phyloP scores from a whole-genome alignment of 2,888 invertebrate genomes.

The Colostygia pectinataria region DNA sequence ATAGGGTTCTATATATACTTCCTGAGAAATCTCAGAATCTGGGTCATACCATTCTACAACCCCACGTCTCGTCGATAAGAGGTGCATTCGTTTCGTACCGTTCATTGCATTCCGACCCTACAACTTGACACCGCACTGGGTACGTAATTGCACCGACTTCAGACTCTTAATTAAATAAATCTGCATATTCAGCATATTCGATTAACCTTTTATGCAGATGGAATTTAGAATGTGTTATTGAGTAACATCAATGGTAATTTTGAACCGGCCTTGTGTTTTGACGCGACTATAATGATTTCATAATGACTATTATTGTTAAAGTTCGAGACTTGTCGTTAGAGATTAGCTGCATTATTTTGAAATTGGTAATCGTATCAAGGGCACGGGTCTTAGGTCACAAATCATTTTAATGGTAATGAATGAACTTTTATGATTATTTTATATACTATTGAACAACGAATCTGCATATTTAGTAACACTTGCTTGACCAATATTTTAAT shows the following conservation, averaged over 20 bases:
- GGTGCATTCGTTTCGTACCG: slow-evolving; percentile 41
- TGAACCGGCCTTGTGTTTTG: slow-evolving; percentile 29
- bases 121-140: slow-evolving; percentile 24
- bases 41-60: slow-evolving; percentile 3
- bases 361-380: too few species aligned
- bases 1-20: not conserved
- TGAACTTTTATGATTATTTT: too few species aligned
- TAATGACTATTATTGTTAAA: not conserved
- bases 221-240: slow-evolving; percentile 41
- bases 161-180: slow-evolving; percentile 41
- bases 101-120: slow-evolving; percentile 32
- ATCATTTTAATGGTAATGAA: too few species aligned
- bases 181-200: slow-evolving; percentile 40
- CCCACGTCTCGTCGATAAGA: slow-evolving; percentile 20
- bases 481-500: slow-evolving; percentile 23
- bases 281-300: slow-evolving; percentile 23
- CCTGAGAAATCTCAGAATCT: not conserved
- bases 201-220: slow-evolving; percentile 47
- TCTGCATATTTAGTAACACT: not conserved
- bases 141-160: slow-evolving; percentile 35
- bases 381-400: too few species aligned
- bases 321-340: slow-evolving; percentile 4
- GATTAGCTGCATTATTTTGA: slow-evolving; percentile 5
- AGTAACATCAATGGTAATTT: slow-evolving; percentile 36
- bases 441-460: too few species aligned